These are phyloP conservation scores for Anniella stebbinsi DNA, from an alignment of 2,797 vertebrate genomes.

Conservation along the genomic window DNA sequence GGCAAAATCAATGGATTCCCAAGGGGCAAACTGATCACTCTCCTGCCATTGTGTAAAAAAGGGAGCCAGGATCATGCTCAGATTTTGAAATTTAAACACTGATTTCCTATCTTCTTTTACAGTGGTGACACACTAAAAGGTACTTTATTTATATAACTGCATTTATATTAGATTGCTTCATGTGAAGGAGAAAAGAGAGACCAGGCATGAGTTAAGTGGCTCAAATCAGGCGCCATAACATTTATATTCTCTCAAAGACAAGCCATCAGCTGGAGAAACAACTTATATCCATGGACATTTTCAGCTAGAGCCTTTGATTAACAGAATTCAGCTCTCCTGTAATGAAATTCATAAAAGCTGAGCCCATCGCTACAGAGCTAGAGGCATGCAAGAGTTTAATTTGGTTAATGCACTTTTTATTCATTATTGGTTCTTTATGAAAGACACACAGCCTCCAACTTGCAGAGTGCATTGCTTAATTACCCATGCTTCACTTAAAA, in stretches of 20 bases:
- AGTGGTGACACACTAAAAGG: too few relatives aligned
- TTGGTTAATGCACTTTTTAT: slow-evolving; percentile 81
- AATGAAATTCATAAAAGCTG: slow-evolving; percentile 74
- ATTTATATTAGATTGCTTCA: background rate
- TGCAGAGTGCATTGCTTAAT: slow-evolving; percentile 79
- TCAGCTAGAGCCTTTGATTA: slow-evolving; percentile 68
- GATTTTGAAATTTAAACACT: background rate
- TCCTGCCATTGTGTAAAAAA: too few relatives aligned
- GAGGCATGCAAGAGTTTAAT: slow-evolving; percentile 75
- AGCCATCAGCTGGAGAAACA: slow-evolving; percentile 44
- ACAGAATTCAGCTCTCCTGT: slow-evolving; percentile 44
- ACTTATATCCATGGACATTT: slow-evolving; percentile 58
- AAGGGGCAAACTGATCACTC: background rate
- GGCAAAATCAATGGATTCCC: background rate
- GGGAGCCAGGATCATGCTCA: background rate
- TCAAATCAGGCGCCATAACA: background rate
- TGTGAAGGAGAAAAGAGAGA: background rate
- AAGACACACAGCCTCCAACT: slow-evolving; percentile 71
- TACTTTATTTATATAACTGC: background rate
- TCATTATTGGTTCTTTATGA: slow-evolving; percentile 75
- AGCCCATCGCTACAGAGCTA: slow-evolving; percentile 66
- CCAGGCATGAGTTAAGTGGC: rapidly evolving
- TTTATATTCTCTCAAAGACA: background rate
- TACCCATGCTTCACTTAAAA: slow-evolving; percentile 72
- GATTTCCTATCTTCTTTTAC: background rate